Evolutionary conservation across 2,888 invertebrate species (phyloP).

Genomic region (Hirudinaria manillensis): DNA sequence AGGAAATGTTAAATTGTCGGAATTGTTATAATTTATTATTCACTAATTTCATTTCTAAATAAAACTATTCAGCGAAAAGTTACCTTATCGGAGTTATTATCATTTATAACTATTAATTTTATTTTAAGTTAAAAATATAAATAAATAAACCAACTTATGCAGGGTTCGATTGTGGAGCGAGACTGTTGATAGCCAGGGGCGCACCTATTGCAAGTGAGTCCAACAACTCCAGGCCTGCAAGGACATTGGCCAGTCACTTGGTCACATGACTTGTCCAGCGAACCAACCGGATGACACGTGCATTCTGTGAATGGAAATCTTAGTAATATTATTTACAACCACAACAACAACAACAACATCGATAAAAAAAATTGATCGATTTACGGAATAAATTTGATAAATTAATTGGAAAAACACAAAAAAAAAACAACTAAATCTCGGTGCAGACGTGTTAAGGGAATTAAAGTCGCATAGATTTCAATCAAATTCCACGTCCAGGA

Average conservation of each 20-base stretch:
- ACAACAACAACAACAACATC: neutral
- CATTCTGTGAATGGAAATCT: conserved; percentile 65
- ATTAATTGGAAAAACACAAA: neutral
- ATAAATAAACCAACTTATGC: conserved; percentile 51
- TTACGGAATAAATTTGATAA: neutral
- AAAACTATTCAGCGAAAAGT: no score
- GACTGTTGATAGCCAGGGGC: conserved; percentile 96
- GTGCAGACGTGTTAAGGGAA: no score
- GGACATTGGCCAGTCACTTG: conserved; percentile 97
- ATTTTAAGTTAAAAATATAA: no score
- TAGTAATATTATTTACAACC: no score
- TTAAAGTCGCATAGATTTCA: neutral
- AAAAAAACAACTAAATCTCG: neutral
- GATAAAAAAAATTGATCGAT: neutral
- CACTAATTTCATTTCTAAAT: no score
- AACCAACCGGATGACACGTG: conserved; percentile 96
- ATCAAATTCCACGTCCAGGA: no score
- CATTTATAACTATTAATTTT: no score
- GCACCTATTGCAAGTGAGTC: conserved; percentile 93
- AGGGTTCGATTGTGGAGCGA: conserved; percentile 91
- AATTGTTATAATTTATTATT: no score
- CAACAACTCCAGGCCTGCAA: conserved; percentile 97
- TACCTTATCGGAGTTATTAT: neutral
- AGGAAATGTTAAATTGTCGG: no score
- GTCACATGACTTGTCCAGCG: conserved; percentile 94